Evolutionary conservation across 2,888 invertebrate genomes (phyloP).

Genomic region (Acleris cristana): DNA sequence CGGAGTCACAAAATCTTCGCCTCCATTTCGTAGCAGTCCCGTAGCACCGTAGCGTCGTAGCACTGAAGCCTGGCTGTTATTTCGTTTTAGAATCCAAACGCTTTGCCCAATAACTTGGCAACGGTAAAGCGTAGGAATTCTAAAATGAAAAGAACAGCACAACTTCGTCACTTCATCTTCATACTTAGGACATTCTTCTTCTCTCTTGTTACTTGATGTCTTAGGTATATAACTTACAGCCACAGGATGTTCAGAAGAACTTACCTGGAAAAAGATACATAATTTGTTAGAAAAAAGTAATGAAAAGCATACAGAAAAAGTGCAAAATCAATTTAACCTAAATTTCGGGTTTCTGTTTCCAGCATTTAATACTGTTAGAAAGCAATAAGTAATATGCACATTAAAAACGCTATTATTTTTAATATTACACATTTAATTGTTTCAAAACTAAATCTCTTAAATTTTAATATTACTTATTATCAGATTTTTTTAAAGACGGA

Average conservation of each 20-base stretch:
- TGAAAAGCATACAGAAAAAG: too few species aligned
- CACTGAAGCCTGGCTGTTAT: slow-evolving; percentile 58
- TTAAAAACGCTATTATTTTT: neutral
- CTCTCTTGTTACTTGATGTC: neutral
- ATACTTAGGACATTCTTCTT: neutral
- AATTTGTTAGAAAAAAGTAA: neutral
- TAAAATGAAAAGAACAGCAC: slow-evolving; percentile 87
- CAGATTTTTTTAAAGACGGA: too few species aligned
- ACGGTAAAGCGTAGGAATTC: slow-evolving; percentile 99
- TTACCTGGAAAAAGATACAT: slow-evolving; percentile 22
- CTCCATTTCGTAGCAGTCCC: too few species aligned
- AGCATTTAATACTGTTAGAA: too few species aligned
- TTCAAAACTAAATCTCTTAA: too few species aligned
- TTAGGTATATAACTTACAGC: neutral
- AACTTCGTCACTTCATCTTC: slow-evolving; percentile 45
- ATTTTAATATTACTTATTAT: too few species aligned
- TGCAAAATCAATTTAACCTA: too few species aligned
- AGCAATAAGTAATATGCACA: too few species aligned
- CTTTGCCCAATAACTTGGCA: slow-evolving; percentile 90
- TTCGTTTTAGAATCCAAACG: slow-evolving; percentile 98
- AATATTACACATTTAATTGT: too few species aligned
- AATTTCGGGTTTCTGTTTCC: too few species aligned
- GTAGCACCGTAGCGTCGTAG: slow-evolving; percentile 11
- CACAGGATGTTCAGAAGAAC: neutral
- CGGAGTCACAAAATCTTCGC: too few species aligned